Evolutionary conservation across 2,797 vertebrate species (phyloP).

Genomic region (Alouatta caraya): DNA sequence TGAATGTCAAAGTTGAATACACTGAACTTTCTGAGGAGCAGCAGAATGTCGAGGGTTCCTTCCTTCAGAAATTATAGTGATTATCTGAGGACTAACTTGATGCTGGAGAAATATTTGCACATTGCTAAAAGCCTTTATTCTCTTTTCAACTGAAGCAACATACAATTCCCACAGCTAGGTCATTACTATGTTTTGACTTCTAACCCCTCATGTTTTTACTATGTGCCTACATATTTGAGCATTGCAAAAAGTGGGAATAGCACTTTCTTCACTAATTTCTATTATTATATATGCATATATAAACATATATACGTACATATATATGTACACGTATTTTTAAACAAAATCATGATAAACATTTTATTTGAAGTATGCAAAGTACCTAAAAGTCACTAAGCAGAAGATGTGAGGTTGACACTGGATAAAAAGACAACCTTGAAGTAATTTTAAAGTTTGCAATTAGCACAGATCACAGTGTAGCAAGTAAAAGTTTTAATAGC

Average conservation of each 20-base stretch:
- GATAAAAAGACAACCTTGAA: constrained; percentile 79
- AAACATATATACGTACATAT: not conserved
- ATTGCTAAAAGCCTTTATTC: constrained; percentile 1
- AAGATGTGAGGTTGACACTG: constrained; percentile 68
- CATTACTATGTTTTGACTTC: constrained; percentile 47
- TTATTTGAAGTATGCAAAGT: constrained; percentile 72
- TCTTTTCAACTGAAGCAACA: not conserved
- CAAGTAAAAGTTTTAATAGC: constrained; percentile 85
- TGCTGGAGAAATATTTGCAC: constrained; percentile 8
- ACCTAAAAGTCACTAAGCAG: constrained; percentile 66
- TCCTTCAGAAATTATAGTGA: not conserved
- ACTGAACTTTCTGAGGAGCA: not conserved
- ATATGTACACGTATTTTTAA: not conserved
- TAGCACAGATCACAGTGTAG: constrained; percentile 84
- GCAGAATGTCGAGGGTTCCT: not conserved
- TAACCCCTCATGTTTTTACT: constrained; percentile 43
- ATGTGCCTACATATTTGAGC: constrained; percentile 37
- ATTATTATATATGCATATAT: not conserved
- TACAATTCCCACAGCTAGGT: constrained; percentile 40
- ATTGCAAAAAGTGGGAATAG: constrained; percentile 52
- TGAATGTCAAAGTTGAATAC: not conserved
- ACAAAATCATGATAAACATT: constrained; percentile 45
- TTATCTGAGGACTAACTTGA: constrained; percentile 49
- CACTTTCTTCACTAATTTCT: not conserved
- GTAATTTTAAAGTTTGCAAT: constrained; percentile 83